Conservation (phyloP, 2,888 invertebrate species). For the Volucella inflata region DNA sequence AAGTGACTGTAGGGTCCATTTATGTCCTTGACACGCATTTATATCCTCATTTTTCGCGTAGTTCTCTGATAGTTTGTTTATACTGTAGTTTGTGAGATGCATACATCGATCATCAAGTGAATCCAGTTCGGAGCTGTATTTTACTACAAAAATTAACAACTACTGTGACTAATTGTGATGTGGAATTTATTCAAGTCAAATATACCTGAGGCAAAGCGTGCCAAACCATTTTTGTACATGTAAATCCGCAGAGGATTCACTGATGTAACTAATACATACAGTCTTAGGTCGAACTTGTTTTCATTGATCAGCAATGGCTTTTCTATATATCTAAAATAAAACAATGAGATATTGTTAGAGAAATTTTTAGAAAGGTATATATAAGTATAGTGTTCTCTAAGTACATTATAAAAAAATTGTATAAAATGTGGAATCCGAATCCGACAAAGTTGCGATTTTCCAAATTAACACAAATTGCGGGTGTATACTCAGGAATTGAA, state of each 20-base stretch:
- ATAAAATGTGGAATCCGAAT: too few species aligned
- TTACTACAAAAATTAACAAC: constrained; percentile 84
- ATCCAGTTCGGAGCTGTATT: constrained; percentile 91
- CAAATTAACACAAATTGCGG: too few species aligned
- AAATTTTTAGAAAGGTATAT: background rate
- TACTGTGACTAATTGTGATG: background rate
- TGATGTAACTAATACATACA: constrained; percentile 97
- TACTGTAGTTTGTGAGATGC: constrained; percentile 96
- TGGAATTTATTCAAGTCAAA: background rate
- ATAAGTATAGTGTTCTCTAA: background rate
- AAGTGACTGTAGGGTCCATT: constrained; percentile 91
- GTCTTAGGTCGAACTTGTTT: constrained; percentile 97
- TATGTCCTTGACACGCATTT: constrained; percentile 95
- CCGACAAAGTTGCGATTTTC: too few species aligned
- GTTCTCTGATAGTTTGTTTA: constrained; percentile 93
- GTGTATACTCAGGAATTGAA: too few species aligned
- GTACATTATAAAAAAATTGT: too few species aligned
- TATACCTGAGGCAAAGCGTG: constrained; percentile 94
- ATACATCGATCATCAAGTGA: constrained; percentile 93
- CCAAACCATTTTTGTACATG: constrained; percentile 97
- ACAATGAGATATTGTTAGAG: background rate
- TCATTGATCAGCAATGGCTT: constrained; percentile 95
- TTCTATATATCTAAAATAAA: constrained; percentile 86
- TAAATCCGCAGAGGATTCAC: constrained; percentile 97
- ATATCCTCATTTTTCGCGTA: constrained; percentile 96